phyloP scores from a whole-genome alignment of 2,113 vertebrate species.

The Poecilia latipinna region DNA sequence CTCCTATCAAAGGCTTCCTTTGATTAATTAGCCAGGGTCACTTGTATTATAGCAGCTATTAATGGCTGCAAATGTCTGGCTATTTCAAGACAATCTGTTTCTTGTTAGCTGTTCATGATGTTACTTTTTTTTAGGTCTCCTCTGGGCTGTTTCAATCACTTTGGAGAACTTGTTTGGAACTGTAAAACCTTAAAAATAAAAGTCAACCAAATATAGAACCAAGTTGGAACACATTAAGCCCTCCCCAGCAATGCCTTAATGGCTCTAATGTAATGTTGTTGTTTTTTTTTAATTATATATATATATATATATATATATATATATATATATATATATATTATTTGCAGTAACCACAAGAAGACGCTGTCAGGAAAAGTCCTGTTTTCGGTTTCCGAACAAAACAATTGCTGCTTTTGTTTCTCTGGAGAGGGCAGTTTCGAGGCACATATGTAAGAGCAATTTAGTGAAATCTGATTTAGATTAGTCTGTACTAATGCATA shows the following conservation, averaged over 20 bases:
- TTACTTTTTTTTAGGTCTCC: neutral
- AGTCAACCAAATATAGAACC: neutral
- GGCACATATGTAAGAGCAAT: constrained; percentile 57
- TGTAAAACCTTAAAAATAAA: neutral
- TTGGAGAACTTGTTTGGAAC: neutral
- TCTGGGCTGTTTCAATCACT: neutral
- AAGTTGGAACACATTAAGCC: neutral
- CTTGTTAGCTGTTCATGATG: neutral
- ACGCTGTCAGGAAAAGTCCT: constrained; percentile 2
- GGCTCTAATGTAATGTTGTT: neutral
- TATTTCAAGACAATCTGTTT: too few relatives aligned
- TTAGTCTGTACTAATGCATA: constrained; percentile 65
- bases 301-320: too few relatives aligned
- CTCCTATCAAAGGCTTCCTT: neutral
- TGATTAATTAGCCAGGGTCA: neutral
- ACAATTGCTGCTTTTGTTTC: constrained; percentile 36
- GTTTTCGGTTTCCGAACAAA: constrained; percentile 29
- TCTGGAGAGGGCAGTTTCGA: constrained; percentile 22
- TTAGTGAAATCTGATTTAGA: constrained; percentile 71
- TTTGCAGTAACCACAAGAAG: constrained; percentile 32
- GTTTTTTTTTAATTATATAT: neutral
- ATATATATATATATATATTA: neutral
- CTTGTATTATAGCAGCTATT: too few relatives aligned
- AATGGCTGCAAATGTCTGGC: too few relatives aligned
- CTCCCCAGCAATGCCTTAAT: neutral